Evolutionary conservation across 2,113 vertebrate genomes (phyloP), one percentile per base, ranked within the genome.

Genomic region (Chionis minor): DNA sequence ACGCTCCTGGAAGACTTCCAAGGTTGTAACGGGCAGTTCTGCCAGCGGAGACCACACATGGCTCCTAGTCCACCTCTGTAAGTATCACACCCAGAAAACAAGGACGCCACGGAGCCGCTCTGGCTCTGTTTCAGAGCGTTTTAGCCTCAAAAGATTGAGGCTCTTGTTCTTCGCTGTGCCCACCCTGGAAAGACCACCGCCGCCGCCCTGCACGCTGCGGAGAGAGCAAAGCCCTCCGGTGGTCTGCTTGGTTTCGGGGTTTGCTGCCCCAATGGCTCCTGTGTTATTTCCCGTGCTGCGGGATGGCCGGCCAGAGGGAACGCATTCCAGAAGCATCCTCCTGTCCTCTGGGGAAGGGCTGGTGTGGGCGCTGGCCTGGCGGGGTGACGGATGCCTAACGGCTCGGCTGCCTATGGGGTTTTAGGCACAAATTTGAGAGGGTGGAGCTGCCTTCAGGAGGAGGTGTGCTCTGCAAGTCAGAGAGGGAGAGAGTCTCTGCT

Each of bases 381-480:
- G 44, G 86, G 63, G 94, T 73, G 74, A 54, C 1, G 65, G 66
- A 13, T 51, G 91, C 73, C 21, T 81, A 52, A 66, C 6, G 7
- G 81, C 87, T 80, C 11, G 1, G 49, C 96, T 84, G 94, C 92
- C 80, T 94, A 12, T 66, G 96, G 88, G 86, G 32, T 69, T 92
- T 66, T 70, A 72, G 86, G 88, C 81, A 93, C 51, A 65, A 33
- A 55, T 90, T 86, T n/a, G 10, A 11, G 90, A 96, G 97, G 98
- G 98, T 96, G 97, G 97, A 97, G 98, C 97, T 96, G 92, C 78
- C 86, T 97, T 80, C 22, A 35, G 96, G 92, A 97, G 96, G 96
- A 94, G 93, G 92, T 97, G 94, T 93, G 83, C 87, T 92, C 70
- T 32, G 28, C 38, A 27, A 72, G 86, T 56, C 94, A 47, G 90